Evolutionary conservation across 2,888 invertebrate species (phyloP).

Genomic region (Ethmia dodecea): DNA sequence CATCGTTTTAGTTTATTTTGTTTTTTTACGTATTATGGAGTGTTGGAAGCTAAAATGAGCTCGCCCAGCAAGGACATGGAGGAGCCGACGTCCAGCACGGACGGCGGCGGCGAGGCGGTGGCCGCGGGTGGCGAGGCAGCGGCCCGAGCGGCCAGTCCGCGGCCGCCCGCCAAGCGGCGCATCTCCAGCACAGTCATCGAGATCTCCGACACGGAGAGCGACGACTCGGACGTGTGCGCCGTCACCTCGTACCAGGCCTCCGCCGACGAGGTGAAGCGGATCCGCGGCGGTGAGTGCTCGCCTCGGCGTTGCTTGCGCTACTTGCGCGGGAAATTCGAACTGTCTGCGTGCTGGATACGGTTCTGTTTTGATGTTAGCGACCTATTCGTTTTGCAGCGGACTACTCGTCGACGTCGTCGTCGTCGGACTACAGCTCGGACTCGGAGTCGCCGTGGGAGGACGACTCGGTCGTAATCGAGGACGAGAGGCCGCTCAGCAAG

Average conservation of each 20-base stretch:
- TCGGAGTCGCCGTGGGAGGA: conserved; percentile 65
- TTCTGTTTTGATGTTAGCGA: too few relatives aligned
- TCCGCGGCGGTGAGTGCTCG: conserved; percentile 57
- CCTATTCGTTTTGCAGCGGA: conserved; percentile 37
- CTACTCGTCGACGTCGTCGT: conserved; percentile 53
- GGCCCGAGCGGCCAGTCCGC: conserved; percentile 31
- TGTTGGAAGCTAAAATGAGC: conserved; percentile 53
- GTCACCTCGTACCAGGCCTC: conserved; percentile 70
- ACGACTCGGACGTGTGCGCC: conserved; percentile 72
- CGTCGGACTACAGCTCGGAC: conserved; percentile 64
- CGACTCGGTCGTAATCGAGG: conserved; percentile 54
- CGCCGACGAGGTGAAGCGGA: conserved; percentile 69
- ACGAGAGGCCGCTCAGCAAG: conserved; percentile 33
- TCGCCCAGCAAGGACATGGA: conserved; percentile 58
- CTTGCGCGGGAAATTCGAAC: conserved; percentile 50
- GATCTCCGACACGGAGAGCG: conserved; percentile 69
- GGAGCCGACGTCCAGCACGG: conserved; percentile 49
- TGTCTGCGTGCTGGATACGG: too few relatives aligned
- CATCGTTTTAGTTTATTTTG: conserved; percentile 52
- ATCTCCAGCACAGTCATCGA: conserved; percentile 46
- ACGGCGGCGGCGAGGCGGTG: conserved; percentile 30
- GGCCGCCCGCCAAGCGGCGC: conserved; percentile 55
- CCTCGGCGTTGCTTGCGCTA: conserved; percentile 17
- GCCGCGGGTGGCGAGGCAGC: conserved; percentile 29
- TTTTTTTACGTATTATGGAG: conserved; percentile 68